A percentile compares a stretch with the other conserved stretches of the same genome.
phyloP scores from a whole-genome alignment of 2,797 vertebrate genomes.

The Phoebastria nigripes region DNA sequence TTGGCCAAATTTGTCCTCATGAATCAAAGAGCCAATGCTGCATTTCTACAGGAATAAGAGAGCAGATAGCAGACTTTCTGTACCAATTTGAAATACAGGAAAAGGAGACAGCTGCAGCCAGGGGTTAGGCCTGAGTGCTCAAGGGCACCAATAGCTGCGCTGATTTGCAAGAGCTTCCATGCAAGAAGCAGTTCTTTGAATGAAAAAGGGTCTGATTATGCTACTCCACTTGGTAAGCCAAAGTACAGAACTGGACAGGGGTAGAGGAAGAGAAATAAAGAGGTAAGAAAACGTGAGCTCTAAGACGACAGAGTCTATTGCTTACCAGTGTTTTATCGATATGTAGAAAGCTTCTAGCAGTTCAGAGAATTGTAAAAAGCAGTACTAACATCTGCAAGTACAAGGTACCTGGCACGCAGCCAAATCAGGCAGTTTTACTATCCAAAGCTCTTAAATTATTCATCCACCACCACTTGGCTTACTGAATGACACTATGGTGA shows the following conservation, averaged over 20 bases:
- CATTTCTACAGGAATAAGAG: background rate
- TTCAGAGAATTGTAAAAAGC: background rate
- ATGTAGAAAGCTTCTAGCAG: background rate
- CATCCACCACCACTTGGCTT: background rate
- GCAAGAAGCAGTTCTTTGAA: background rate
- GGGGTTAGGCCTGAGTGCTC: background rate
- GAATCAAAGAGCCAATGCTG: background rate
- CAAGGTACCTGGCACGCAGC: background rate
- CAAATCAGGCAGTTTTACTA: background rate
- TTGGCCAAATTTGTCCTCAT: background rate
- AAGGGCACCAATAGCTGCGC: background rate
- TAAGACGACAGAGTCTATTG: background rate
- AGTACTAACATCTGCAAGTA: background rate
- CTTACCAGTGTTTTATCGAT: background rate
- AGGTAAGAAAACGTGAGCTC: background rate
- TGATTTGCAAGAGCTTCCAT: background rate
- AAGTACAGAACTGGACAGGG: background rate
- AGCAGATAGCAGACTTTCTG: background rate
- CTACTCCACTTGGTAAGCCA: background rate
- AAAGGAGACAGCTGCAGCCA: background rate
- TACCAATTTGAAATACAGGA: background rate
- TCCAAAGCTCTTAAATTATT: constrained; percentile 8
- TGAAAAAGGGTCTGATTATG: background rate
- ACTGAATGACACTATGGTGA: background rate
- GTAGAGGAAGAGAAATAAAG: background rate